Evolutionary conservation across 1,140 invertebrate genomes (phyloP).

Genomic region (Bombyx mori): ASM3026992v2 NC_085127.1:13426501-13427000

Average conservation of each 20-base stretch:
- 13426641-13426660: conserved; percentile 41
- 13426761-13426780: conserved; percentile 52
- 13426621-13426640: not conserved
- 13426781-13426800: conserved; percentile 40
- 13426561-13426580: too few species aligned
- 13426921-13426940: conserved; percentile 45
- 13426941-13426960: too few species aligned
- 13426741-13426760: conserved; percentile 45
- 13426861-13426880: conserved; percentile 24
- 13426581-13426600: too few species aligned
- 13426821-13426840: conserved; percentile 20
- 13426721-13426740: conserved; percentile 56
- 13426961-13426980: too few species aligned
- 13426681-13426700: conserved; percentile 54
- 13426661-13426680: conserved; percentile 61
- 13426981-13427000: too few species aligned
- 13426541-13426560: too few species aligned
- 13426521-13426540: too few species aligned
- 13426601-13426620: not conserved
- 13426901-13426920: conserved; percentile 64
- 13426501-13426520: too few species aligned
- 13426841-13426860: conserved; percentile 25
- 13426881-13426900: conserved; percentile 60
- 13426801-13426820: conserved; percentile 31
- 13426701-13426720: conserved; percentile 58